Evolutionary conservation across 2,888 invertebrate genomes (phyloP).

Genomic region (Sminthurinus aureus): DNA sequence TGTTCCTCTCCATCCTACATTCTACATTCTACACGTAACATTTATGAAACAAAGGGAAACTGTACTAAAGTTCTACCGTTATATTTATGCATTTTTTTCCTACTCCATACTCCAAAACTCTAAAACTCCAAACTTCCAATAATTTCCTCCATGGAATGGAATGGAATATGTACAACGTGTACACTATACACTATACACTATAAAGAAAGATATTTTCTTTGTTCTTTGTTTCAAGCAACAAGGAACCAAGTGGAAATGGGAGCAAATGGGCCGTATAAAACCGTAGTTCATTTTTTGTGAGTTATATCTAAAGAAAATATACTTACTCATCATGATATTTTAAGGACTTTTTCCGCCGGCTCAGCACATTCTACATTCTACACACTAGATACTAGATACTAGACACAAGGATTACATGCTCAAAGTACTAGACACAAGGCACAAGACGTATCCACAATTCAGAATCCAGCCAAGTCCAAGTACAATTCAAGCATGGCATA

Average conservation of each 20-base stretch:
- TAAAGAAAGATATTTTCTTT: background rate
- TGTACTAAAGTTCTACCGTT: too few relatives aligned
- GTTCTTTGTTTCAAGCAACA: background rate
- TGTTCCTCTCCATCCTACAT: background rate
- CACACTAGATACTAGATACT: too few relatives aligned
- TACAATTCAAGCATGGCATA: background rate
- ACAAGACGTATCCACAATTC: background rate
- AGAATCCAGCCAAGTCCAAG: background rate
- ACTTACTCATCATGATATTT: conserved; percentile 12
- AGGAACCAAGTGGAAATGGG: background rate
- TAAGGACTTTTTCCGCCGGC: background rate
- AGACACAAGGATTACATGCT: too few relatives aligned
- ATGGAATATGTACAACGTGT: too few relatives aligned
- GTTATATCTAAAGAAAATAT: conserved; percentile 15
- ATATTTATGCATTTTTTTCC: too few relatives aligned
- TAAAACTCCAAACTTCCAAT: background rate
- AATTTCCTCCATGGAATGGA: background rate
- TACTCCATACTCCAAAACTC: too few relatives aligned
- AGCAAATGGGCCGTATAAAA: conserved; percentile 8
- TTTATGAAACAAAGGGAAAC: background rate
- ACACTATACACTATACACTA: background rate
- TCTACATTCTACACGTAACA: too few relatives aligned
- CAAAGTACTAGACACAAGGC: too few relatives aligned
- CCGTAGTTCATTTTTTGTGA: background rate
- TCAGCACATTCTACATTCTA: background rate